Evolutionary conservation across 2,797 vertebrate genomes (phyloP), one percentile per base, ranked within the genome.

Genomic region (Anas georgica): DNA sequence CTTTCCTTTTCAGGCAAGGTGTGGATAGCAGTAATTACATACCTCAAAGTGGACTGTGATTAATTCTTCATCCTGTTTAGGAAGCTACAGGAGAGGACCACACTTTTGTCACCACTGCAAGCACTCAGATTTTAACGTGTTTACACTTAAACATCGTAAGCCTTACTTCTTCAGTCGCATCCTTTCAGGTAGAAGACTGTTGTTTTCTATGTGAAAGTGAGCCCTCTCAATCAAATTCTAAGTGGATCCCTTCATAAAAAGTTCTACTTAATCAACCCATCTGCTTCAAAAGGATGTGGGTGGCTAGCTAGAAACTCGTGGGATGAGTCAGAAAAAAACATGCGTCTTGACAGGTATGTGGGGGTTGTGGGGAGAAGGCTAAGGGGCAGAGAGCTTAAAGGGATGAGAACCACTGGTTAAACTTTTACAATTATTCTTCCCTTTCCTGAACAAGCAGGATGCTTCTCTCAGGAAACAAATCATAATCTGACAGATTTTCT

Each of bases 261-360:
- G 20, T 33, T 52, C 45, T 39, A 64, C 25, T 86, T 86, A 74
- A 92, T 86, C 89, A 93, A 90, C 58, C 78, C 29, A 45, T 63
- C 55, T 83, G 15, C 62, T 54, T 89, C 33, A 67, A 50, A 87
- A 69, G 45, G 80, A 66, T 39, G 69, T 87, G 94, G 79, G 58
- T 95, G 79, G 76, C 33, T 88, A 86, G 31, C 22, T 74, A 88
- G 87, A 74, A 95, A 87, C 5, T 41, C 63, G 62, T 79, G 73
- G 67, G 70, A 92, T 75, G 70, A 92, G 77, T 73, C 37, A 86
- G 52, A 90, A 82, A 91, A 92, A 89, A 46, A 0, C 14, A n/a
- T 37, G 11, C 48, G 12, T 75, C 74, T 86, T 6, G 7, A 80
- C 70, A 94, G 79, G 79, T 93, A 86, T 60, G 68, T 64, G 60